These are phyloP conservation scores for Drosophila nigromelanica DNA, from an alignment of 1,140 invertebrate genomes.

Conservation along the genomic window DNA sequence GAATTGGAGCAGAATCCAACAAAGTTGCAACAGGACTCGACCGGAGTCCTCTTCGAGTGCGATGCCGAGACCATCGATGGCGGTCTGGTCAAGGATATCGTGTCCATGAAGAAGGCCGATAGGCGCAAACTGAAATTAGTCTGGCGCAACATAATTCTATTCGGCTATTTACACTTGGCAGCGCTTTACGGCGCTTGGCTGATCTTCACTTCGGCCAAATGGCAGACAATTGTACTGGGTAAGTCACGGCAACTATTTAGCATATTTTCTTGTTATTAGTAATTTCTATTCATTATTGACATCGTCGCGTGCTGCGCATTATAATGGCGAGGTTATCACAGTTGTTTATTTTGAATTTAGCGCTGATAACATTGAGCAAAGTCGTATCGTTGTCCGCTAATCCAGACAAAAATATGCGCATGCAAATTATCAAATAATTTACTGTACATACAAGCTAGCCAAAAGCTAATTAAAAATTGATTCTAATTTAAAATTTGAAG, in stretches of 20 bases:
- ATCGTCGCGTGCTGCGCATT: slow-evolving; percentile 61
- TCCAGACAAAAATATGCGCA: background rate
- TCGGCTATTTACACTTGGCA: slow-evolving; percentile 92
- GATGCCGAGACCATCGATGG: slow-evolving; percentile 86
- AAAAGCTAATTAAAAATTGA: background rate
- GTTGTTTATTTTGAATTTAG: slow-evolving; percentile 45
- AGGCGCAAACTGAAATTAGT: slow-evolving; percentile 88
- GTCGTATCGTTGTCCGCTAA: slow-evolving; percentile 5
- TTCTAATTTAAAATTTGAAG: background rate
- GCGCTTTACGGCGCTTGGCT: slow-evolving; percentile 94
- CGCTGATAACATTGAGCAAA: slow-evolving; percentile 68
- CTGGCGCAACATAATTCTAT: slow-evolving; percentile 96
- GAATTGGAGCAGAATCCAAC: slow-evolving; percentile 65
- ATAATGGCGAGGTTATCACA: slow-evolving; percentile 57
- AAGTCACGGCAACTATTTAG: slow-evolving; percentile 82
- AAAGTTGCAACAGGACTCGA: slow-evolving; percentile 70
- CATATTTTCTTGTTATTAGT: background rate
- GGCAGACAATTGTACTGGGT: slow-evolving; percentile 91
- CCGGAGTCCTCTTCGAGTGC: slow-evolving; percentile 87
- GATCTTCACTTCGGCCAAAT: slow-evolving; percentile 90
- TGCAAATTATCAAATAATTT: too few species aligned
- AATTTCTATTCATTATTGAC: slow-evolving; percentile 14
- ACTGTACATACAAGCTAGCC: background rate
- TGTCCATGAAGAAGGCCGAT: slow-evolving; percentile 83
- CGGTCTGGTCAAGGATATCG: slow-evolving; percentile 83